Percentiles rank a stretch among this genome's conserved stretches.
These are phyloP conservation scores for Lasiurus borealis DNA, from an alignment of 2,113 vertebrate genomes.

Conservation along the genomic window DNA sequence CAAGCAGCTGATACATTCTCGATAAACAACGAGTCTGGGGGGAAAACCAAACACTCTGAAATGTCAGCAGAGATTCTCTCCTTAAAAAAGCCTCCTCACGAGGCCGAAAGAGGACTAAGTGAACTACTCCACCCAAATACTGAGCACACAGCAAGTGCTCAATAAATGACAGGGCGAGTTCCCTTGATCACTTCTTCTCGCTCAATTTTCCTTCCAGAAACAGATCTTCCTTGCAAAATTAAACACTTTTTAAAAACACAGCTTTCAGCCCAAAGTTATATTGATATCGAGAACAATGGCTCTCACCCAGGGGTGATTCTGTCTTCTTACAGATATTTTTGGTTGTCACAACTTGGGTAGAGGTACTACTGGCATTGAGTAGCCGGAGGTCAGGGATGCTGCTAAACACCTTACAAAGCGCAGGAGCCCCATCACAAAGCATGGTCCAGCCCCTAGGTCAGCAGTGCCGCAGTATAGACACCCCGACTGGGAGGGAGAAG, in stretches of 20 bases:
- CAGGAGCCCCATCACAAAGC: neutral
- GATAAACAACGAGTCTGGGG: neutral
- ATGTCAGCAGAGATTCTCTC: neutral
- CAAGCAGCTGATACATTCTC: neutral
- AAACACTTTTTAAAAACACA: neutral
- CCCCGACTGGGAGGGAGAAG: neutral
- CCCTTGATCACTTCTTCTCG: neutral
- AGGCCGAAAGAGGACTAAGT: neutral
- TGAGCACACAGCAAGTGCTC: neutral
- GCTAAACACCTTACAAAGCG: neutral
- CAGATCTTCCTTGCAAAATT: slow-evolving; percentile 11
- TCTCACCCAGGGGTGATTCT: neutral
- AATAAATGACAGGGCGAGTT: neutral
- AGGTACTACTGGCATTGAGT: too few relatives aligned
- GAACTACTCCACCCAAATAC: neutral
- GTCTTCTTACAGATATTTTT: neutral
- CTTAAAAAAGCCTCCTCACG: neutral
- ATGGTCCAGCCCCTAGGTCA: neutral
- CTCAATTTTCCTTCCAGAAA: neutral
- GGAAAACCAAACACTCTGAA: neutral
- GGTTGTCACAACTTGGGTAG: neutral
- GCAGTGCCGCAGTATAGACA: neutral
- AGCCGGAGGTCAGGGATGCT: neutral
- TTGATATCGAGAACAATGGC: neutral
- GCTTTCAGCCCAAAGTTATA: neutral